Percentiles rank a stretch among this genome's conserved stretches.
These are phyloP conservation scores for Austrofundulus limnaeus DNA, from an alignment of 2,113 vertebrate genomes.

Conservation along the genomic window DNA sequence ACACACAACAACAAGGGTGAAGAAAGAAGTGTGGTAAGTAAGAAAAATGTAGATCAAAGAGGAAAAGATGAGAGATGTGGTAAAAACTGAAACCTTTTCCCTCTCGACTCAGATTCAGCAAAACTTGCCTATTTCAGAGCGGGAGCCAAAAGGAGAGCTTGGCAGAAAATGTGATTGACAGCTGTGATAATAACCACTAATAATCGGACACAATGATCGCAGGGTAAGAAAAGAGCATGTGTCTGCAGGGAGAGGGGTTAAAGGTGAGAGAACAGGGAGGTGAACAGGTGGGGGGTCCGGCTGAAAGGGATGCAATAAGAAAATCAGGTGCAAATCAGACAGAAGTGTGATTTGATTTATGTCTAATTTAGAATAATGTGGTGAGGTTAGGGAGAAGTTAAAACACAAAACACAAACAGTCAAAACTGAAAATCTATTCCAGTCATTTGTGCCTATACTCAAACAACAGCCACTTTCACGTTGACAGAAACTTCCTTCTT, in stretches of 20 bases:
- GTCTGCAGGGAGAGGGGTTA: constrained; percentile 34
- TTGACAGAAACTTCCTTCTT: too few relatives aligned
- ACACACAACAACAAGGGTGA: constrained; percentile 2
- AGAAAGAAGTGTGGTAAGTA: background rate
- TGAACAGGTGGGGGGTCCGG: constrained; percentile 50
- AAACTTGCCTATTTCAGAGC: too few relatives aligned
- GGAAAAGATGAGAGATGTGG: background rate
- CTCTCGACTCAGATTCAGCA: too few relatives aligned
- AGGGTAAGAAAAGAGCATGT: constrained; percentile 17
- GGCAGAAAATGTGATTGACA: constrained; percentile 73
- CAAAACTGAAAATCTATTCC: background rate
- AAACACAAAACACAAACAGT: background rate
- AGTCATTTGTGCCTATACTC: too few relatives aligned
- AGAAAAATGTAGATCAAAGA: background rate
- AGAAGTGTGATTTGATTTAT: constrained; percentile 59
- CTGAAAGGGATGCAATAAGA: constrained; percentile 30
- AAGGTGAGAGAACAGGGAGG: constrained; percentile 60
- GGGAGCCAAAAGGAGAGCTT: too few relatives aligned
- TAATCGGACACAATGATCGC: constrained; percentile 48
- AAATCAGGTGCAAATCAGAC: constrained; percentile 34
- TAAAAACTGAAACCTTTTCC: constrained; percentile 20
- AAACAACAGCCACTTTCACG: background rate
- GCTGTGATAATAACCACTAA: constrained; percentile 75
- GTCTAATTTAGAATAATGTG: constrained; percentile 34
- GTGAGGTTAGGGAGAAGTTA: background rate